Base-by-base conservation (phyloP, 2,113 vertebrate genomes). In the human (Homo sapiens) region DNA sequence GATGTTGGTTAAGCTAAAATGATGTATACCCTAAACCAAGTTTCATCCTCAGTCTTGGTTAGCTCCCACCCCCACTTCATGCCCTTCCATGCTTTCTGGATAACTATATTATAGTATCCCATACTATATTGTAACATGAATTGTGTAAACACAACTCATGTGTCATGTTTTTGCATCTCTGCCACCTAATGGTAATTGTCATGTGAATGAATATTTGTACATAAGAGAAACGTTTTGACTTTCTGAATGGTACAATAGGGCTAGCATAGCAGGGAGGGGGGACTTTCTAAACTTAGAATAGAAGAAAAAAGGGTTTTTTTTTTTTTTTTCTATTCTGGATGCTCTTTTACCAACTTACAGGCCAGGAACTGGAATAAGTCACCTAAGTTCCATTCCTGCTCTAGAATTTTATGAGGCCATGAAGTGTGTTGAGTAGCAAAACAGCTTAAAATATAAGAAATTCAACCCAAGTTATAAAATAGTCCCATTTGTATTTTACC, bases 381-480 rank as follows among this genome's bases (percentile, higher is more conserved):
- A 59, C 30, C 79, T 83, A 57, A 25, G 6, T 45, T 92, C 93
- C 22, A 61, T 80, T 91, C 75, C 50, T 73, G 27, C 30, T 25
- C 72, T 66, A 78, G 92, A 68, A n/a, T 94, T 97, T 93, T 93
- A 50, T 45, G 45, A 92, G 61, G 82, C 83, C 43, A 9, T 0
- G 22, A 76, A 94, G 32, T n/a, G 30, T 66, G 80, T 48, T 84
- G 90, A 89, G 52, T 83, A 90, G 66, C 76, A 30, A 73, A 64
- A 66, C n/a, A 83, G 68, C 30, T 64, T 40, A 93, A 89, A 52
- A 96, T 57, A 38, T 84, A 92, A 96, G 70, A 93, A 70, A 82
- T 86, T 92, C 68, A 66, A 48, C 88, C 38, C 57, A 72, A 95
- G 90, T 94, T 85, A 64, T 97, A 93, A 78, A 97, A 83, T 73